Conservation (phyloP, 2,888 invertebrate species). For the Crepidodera aurea region DNA sequence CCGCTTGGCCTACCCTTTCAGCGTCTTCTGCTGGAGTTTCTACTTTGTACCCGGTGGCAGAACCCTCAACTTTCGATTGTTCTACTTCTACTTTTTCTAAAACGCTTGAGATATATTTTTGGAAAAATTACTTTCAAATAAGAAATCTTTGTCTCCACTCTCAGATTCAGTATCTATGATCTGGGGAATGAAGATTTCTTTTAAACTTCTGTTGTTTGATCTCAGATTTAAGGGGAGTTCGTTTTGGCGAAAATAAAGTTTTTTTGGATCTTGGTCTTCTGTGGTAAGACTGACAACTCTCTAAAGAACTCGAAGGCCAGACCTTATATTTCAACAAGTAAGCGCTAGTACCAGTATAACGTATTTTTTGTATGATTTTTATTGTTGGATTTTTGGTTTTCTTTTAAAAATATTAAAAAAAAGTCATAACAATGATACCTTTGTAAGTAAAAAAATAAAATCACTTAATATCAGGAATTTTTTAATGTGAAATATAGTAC, state of each 20-base stretch:
- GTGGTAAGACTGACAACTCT: constrained; percentile 17
- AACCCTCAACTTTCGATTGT: constrained; percentile 10
- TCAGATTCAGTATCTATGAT: constrained; percentile 35
- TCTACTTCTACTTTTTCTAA: constrained; percentile 32
- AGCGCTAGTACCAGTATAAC: too few relatives aligned
- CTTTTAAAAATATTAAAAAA: too few relatives aligned
- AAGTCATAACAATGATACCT: too few relatives aligned
- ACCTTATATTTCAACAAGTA: too few relatives aligned
- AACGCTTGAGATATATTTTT: constrained; percentile 4
- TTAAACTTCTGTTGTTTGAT: constrained; percentile 12
- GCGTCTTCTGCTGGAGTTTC: constrained; percentile 31
- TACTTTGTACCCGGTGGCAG: constrained; percentile 36
- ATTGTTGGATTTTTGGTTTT: too few relatives aligned
- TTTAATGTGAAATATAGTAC: too few relatives aligned
- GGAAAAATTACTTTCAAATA: too few relatives aligned
- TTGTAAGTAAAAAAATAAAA: too few relatives aligned
- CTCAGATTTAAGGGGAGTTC: constrained; percentile 13
- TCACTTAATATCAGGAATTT: too few relatives aligned
- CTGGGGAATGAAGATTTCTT: constrained; percentile 28
- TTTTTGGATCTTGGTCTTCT: constrained; percentile 33
- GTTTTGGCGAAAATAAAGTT: constrained; percentile 31
- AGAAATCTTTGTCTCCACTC: constrained; percentile 23
- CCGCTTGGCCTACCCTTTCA: constrained; percentile 29
- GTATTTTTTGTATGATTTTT: too few relatives aligned
- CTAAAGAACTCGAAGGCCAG: constrained; percentile 30